These are phyloP conservation scores for Chelonus insularis DNA, from an alignment of 1,140 invertebrate genomes.

Conservation along the genomic window DNA sequence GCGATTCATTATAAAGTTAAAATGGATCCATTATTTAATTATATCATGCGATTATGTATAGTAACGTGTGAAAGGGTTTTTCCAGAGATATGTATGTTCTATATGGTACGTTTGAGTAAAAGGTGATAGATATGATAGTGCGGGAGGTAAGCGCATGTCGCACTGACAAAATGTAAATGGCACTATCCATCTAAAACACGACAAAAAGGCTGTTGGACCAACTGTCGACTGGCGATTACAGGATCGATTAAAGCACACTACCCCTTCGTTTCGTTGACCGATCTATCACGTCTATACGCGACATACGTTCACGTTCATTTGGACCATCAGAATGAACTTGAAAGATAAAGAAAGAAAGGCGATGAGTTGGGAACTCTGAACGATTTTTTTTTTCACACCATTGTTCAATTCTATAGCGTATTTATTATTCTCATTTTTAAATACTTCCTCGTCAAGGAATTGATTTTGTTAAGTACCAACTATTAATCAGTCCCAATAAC, in stretches of 20 bases:
- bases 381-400: too few relatives aligned
- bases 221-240: constrained; percentile 60
- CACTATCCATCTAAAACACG: constrained; percentile 58
- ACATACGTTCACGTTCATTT: constrained; percentile 8
- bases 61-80: too few relatives aligned
- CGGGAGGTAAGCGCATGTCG: constrained; percentile 52
- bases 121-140: constrained; percentile 59
- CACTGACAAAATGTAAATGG: constrained; percentile 62
- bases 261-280: constrained; percentile 57
- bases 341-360: background rate
- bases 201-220: constrained; percentile 57
- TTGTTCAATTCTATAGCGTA: too few relatives aligned
- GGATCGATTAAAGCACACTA: constrained; percentile 61
- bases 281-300: constrained; percentile 54
- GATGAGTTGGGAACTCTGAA: background rate
- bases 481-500: too few relatives aligned
- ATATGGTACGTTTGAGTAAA: too few relatives aligned
- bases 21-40: too few relatives aligned
- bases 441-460: too few relatives aligned
- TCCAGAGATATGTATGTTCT: too few relatives aligned
- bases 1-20: background rate
- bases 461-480: too few relatives aligned
- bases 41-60: too few relatives aligned
- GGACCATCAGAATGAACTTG: background rate
- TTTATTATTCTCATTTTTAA: too few relatives aligned